phyloP scores from a whole-genome alignment of 2,888 invertebrate genomes.

The Sphaerophoria taeniata region DNA sequence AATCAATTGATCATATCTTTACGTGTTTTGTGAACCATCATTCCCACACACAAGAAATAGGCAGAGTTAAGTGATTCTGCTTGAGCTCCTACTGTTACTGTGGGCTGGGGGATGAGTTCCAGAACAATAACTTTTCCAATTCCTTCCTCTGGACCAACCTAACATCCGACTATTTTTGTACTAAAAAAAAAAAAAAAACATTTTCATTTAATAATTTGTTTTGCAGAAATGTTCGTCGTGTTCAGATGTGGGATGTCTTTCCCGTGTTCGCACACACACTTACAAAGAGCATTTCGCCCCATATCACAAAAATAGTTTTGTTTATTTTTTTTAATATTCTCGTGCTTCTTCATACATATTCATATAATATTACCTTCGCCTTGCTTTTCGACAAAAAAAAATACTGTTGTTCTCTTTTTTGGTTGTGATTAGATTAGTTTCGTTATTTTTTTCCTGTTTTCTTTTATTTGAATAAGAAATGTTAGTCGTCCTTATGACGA shows the following conservation, averaged over 20 bases:
- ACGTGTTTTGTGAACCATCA: not conserved
- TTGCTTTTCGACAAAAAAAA: not conserved
- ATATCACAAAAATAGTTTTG: not conserved
- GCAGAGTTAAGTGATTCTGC: constrained; percentile 10
- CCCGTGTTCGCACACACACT: not conserved
- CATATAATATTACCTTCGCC: not conserved
- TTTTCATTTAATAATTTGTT: constrained; percentile 37
- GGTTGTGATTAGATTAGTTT: constrained; percentile 3
- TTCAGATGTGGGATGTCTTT: constrained; percentile 1
- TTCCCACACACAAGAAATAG: not conserved
- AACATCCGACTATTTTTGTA: not conserved
- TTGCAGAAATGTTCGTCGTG: not conserved
- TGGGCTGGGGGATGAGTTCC: constrained; percentile 1
- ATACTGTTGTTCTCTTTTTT: not conserved
- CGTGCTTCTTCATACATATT: constrained; percentile 7
- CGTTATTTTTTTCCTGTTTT: not conserved
- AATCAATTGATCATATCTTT: constrained; percentile 55
- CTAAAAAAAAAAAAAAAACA: constrained; percentile 23
- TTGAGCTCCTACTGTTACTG: not conserved
- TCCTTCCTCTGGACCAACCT: not conserved
- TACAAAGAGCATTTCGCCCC: not conserved
- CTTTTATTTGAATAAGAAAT: not conserved
- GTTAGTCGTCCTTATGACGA: not conserved
- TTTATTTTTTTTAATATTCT: not conserved
- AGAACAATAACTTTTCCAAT: constrained; percentile 40